phyloP scores from a whole-genome alignment of 2,888 invertebrate genomes.

The Ptilodon capucinus region DNA sequence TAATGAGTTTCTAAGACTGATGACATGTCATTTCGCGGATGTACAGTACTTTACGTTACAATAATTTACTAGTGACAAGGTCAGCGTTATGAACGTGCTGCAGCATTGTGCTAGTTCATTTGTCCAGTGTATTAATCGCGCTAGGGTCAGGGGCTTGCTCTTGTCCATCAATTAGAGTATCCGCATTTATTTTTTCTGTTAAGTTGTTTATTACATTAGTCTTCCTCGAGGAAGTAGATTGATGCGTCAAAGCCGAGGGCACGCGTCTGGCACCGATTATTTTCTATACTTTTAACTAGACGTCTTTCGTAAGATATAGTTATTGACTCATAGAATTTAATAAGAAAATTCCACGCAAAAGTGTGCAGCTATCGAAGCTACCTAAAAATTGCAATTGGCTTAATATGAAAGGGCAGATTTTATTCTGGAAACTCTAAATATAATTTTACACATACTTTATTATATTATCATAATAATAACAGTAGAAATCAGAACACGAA shows the following conservation, averaged over 20 bases:
- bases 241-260: constrained; percentile 65
- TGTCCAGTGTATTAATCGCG: constrained; percentile 47
- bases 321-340: too few relatives aligned
- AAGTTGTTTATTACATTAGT: constrained; percentile 70
- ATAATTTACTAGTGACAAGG: constrained; percentile 44
- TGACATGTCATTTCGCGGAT: constrained; percentile 39
- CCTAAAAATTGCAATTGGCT: too few relatives aligned
- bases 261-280: constrained; percentile 56
- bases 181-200: constrained; percentile 72
- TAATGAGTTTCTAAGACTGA: constrained; percentile 58
- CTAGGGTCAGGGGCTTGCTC: constrained; percentile 67
- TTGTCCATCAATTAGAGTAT: constrained; percentile 75
- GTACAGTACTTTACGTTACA: constrained; percentile 20
- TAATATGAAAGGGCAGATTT: too few relatives aligned
- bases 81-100: constrained; percentile 29
- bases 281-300: constrained; percentile 6
- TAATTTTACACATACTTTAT: too few relatives aligned
- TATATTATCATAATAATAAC: too few relatives aligned
- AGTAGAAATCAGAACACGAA: too few relatives aligned
- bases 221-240: constrained; percentile 50
- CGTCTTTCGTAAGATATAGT: too few relatives aligned
- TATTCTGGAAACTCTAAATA: too few relatives aligned
- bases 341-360: too few relatives aligned
- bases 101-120: constrained; percentile 45
- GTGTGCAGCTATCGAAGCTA: neutral